These are phyloP conservation scores for Matsumurasca onukii DNA, from an alignment of 1,140 invertebrate species.

Conservation along the genomic window DNA sequence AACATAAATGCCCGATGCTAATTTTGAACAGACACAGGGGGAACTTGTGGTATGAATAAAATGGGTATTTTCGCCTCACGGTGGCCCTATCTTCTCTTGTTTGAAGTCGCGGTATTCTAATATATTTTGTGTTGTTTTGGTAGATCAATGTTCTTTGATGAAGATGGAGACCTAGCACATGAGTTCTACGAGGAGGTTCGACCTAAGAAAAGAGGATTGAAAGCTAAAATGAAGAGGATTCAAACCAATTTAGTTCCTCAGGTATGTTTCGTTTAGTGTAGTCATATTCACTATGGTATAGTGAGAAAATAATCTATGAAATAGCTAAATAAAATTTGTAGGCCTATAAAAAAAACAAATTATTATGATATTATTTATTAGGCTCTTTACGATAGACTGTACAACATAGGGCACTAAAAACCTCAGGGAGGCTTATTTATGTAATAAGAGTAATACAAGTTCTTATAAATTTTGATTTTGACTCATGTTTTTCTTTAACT, in stretches of 20 bases:
- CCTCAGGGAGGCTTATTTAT: no score
- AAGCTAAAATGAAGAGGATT: constrained; percentile 46
- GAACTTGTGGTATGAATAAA: no score
- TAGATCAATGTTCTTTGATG: constrained; percentile 56
- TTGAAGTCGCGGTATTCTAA: no score
- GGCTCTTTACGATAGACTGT: neutral
- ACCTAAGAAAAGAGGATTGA: constrained; percentile 43
- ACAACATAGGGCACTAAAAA: no score
- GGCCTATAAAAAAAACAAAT: neutral
- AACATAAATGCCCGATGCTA: no score
- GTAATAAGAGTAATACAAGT: no score
- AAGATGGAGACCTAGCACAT: constrained; percentile 56
- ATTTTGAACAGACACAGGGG: no score
- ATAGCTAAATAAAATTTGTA: neutral
- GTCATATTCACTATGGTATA: neutral
- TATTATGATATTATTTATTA: neutral
- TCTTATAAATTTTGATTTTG: no score
- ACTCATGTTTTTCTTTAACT: no score
- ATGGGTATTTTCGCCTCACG: no score
- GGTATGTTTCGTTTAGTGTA: constrained; percentile 35
- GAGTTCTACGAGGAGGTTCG: constrained; percentile 54
- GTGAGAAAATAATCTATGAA: neutral
- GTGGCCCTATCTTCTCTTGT: no score
- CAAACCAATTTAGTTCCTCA: constrained; percentile 48
- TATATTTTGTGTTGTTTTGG: neutral